phyloP scores from a whole-genome alignment of 2,797 vertebrate genomes.

The Hippocampus kuda region DNA sequence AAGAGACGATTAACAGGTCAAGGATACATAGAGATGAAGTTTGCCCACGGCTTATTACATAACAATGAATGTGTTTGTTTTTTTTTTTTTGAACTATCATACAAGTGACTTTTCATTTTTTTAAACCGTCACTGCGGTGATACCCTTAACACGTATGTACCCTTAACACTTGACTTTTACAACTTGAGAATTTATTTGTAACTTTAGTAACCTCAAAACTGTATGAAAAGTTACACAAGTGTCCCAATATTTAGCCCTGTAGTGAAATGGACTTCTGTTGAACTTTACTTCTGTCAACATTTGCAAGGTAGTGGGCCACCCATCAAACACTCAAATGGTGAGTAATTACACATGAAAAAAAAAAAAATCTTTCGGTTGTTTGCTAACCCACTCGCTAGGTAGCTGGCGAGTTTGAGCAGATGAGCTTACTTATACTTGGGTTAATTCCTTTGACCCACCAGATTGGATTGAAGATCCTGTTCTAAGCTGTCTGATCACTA shows the following conservation, averaged over 20 bases:
- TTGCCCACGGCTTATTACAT: neutral
- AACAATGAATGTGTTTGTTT: no score
- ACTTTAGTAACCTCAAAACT: neutral
- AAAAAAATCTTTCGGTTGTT: no score
- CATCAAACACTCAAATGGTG: neutral
- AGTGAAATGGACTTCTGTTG: neutral
- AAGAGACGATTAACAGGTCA: neutral
- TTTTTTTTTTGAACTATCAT: no score
- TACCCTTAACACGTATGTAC: neutral
- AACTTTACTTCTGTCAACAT: neutral
- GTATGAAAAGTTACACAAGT: neutral
- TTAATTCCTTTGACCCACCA: no score
- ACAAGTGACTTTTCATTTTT: no score
- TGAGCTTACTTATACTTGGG: no score
- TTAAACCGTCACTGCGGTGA: neutral
- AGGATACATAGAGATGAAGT: neutral
- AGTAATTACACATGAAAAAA: neutral
- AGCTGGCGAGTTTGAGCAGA: no score
- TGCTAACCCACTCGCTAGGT: no score
- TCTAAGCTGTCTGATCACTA: no score
- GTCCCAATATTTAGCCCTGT: neutral
- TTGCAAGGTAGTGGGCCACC: neutral
- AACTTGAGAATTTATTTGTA: neutral
- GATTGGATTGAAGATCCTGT: no score
- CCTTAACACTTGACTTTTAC: neutral